A percentile compares a stretch with the other conserved stretches of the same genome.
Evolutionary conservation across 2,888 invertebrate species (phyloP).

Genomic region (Crossocerus cetratus): DNA sequence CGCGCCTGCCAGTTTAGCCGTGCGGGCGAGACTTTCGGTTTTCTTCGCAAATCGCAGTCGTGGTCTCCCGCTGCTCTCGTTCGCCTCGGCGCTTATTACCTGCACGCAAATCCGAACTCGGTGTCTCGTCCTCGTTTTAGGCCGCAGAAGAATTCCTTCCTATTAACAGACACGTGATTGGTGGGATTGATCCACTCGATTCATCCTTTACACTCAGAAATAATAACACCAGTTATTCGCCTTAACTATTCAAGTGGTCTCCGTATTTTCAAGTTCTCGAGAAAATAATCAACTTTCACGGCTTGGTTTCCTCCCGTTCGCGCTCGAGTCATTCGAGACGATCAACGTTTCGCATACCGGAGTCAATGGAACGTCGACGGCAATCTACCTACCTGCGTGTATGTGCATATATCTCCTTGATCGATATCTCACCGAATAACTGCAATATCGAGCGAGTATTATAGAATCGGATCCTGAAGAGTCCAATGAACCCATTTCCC

Average conservation of each 20-base stretch:
- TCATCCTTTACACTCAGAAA: too few relatives aligned
- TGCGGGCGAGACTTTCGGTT: background rate
- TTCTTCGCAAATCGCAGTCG: constrained; percentile 15
- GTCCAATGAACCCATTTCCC: background rate
- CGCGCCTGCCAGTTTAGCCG: constrained; percentile 34
- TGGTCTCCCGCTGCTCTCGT: constrained; percentile 15
- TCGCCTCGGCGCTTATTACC: constrained; percentile 38
- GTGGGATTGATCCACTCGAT: too few relatives aligned
- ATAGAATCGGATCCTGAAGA: background rate
- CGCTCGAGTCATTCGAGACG: background rate
- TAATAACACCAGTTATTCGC: background rate
- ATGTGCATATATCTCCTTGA: background rate
- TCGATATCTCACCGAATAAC: background rate
- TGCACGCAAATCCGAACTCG: constrained; percentile 49
- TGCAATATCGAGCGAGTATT: too few relatives aligned
- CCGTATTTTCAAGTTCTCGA: background rate
- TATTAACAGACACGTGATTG: too few relatives aligned
- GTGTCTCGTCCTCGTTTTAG: constrained; percentile 7
- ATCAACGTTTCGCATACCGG: background rate
- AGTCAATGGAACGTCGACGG: background rate
- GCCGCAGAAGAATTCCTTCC: background rate
- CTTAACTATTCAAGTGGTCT: background rate
- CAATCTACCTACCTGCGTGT: background rate
- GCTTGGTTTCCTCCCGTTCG: background rate
- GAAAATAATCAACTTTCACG: background rate